Base-by-base conservation (phyloP, 2,888 invertebrate species). In the Andricus quercusramuli region DNA sequence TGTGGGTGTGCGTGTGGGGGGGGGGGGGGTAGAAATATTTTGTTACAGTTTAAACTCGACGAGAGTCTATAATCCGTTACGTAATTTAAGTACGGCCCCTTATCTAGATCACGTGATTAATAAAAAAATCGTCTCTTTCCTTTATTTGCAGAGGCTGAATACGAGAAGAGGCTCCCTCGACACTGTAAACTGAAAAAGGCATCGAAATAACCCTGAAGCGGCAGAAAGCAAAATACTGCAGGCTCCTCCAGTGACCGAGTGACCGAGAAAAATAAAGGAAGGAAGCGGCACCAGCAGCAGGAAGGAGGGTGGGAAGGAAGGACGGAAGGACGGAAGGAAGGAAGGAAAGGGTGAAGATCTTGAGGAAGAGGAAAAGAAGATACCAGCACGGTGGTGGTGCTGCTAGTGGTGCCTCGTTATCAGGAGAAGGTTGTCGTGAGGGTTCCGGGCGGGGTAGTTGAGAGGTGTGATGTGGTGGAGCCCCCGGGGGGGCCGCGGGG, bases 381-480 rank as follows among this genome's bases (percentile, higher is more conserved):
- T 25, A 44, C 8, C 32, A 74, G 62, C 79, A 83, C 80, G 82
- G 85, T 83, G 86, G 85, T 86, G 82, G 84, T 83, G 81, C 51
- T 81, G 78, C 81, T 84, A 84, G 86, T 85, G 82, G 83, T 85
- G 85, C 83, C 83, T 79, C 85, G 86, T 78, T 87, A 86, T 82
- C 86, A 86, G 84, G 89, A 87, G 82, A 86, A 86, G 85, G 84
- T 85, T 82, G 89, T 88, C 84, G 89, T 87, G 88, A 89, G 88
- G 87, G 87, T 86, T 86, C 87, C 88, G 82, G 86, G 86, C 85
- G 87, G 89, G 85, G 86, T 87, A 82, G 87, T 85, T 83, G 88
- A 87, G 86, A 90, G 88, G 88, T 90, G 92, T 91, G 91, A 92
- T 92, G 92, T 90, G 91, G 91, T 89, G 90, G 91, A 91, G 89